Base-by-base conservation (phyloP, 2,113 vertebrate species). In the Cathartes aura region DNA sequence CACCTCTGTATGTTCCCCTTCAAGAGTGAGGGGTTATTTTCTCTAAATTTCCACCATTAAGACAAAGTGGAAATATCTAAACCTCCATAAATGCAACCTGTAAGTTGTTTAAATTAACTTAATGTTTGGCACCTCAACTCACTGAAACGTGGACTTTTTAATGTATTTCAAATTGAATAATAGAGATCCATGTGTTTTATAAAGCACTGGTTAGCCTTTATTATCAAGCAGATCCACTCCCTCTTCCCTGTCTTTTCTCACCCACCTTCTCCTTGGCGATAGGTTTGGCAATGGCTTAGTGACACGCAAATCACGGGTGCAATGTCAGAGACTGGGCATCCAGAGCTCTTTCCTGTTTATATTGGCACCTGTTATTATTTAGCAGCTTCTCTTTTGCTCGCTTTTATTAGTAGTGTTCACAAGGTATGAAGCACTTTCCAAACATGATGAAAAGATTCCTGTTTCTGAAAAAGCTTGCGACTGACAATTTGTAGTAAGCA, bases 1-100 rank as follows among this genome's bases (percentile, higher is more conserved):
- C 95, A 93, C 74, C 58, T 90, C 74, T 90, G 10, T 60, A 53
- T 93, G 62, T 82, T 96, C 32, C 40, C 34, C 42, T 92, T 94
- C 76, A 89, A 63, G 30, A 63, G 29, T 4, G 1, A 83, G 52
- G 36, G 68, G 67, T 87, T 95, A 67, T 92, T 96, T 95, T 87
- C 82, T 87, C 45, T 83, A 12, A 56, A 93, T 52, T 80, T 82
- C 52, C 60, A 89, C 58, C 84, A 38, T 76, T 88, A 58, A 93
- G 90, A 85, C 56, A 45, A 82, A 91, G 56, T 34, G 11, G 12
- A 76, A 42, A 16, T 71, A 89, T 26, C 40, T 87, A 81, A 81
- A 79, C 29, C 20, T 89, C 40, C 21, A 45, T 56, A 81, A 89
- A 74, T 60, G 55, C 47, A 67, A 47, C 56, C 21, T 56, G 8